phyloP scores from a whole-genome alignment of 1,140 invertebrate genomes.

The Apis cerana region DNA sequence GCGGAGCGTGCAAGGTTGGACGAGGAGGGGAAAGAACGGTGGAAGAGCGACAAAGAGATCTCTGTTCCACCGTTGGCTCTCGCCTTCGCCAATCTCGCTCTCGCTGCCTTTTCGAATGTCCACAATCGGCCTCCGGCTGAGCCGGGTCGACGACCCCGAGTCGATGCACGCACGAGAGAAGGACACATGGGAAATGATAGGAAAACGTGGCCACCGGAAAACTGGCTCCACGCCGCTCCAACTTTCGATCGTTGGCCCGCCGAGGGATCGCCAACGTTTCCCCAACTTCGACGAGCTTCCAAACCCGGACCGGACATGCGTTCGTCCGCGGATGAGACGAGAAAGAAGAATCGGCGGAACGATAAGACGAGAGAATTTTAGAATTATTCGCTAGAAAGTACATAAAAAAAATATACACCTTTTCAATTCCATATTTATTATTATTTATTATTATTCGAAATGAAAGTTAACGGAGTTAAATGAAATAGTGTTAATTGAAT shows the following conservation, averaged over 20 bases:
- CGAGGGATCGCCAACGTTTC: neutral
- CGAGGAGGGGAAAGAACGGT: neutral
- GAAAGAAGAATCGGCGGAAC: no score
- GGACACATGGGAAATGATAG: constrained; percentile 32
- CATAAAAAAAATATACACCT: no score
- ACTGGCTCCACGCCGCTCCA: neutral
- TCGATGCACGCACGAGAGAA: constrained; percentile 16
- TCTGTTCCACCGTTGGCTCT: constrained; percentile 24
- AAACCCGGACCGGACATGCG: no score
- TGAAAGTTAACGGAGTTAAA: no score
- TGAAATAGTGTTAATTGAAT: no score
- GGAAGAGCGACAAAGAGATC: neutral
- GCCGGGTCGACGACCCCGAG: constrained; percentile 64
- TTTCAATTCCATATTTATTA: no score
- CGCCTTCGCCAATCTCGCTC: constrained; percentile 61
- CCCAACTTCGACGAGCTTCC: neutral
- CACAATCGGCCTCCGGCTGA: constrained; percentile 61
- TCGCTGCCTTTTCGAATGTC: constrained; percentile 70
- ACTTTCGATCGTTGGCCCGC: neutral
- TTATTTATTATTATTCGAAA: no score
- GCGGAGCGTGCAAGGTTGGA: neutral
- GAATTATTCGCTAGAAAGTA: no score
- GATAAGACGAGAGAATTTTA: no score
- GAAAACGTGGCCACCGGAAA: constrained; percentile 3
- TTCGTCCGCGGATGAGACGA: no score